Base-by-base conservation (phyloP, 2,113 vertebrate species). In the Origma solitaria region DNA sequence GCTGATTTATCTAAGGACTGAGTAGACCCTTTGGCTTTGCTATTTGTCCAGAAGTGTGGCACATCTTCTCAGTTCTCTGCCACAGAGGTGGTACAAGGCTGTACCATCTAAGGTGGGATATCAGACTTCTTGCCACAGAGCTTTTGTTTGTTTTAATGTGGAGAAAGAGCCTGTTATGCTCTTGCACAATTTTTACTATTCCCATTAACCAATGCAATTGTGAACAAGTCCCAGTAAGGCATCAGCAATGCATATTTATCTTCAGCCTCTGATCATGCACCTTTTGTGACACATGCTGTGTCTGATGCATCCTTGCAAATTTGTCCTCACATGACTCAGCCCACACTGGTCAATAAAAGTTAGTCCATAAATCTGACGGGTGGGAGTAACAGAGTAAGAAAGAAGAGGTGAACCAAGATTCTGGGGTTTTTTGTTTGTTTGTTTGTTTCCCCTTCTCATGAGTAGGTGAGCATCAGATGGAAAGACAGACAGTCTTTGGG, bases 161-260 rank as follows among this genome's bases (percentile, higher is more conserved):
- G 50, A 44, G 78, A n/a, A 64, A 78, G 56, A 44, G 13, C 42
- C 30, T 57, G 15, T 37, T 45, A 22, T 5, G 22, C 11, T 86
- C 9, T 53, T 66, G 50, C 40, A 44, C 19, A 18, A 4, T 49
- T 73, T n/a, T 53, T 35, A 11, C 47, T 40, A 9, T 18, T 24
- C 20, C 16, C 33, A 7, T 54, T 35, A 68, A 54, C 23, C 25
- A 8, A 6, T 9, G 44, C 30, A 28, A 10, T 15, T 49, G 45
- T 49, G 31, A 72, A 21, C 24, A 30, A 45, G 33, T 27, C 33
- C n/a, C 75, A 56, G 20, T 8, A 51, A 35, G 1, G 2, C 0
- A 0, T 15, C 40, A 83, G 62, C 0, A 0, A 8, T 12, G 22
- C 9, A 3, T 0, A 31, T 51, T 80, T 86, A 37, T 31, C 62